Evolutionary conservation across 1,140 invertebrate genomes (phyloP).

Genomic region (Teleogryllus occipitalis): DNA sequence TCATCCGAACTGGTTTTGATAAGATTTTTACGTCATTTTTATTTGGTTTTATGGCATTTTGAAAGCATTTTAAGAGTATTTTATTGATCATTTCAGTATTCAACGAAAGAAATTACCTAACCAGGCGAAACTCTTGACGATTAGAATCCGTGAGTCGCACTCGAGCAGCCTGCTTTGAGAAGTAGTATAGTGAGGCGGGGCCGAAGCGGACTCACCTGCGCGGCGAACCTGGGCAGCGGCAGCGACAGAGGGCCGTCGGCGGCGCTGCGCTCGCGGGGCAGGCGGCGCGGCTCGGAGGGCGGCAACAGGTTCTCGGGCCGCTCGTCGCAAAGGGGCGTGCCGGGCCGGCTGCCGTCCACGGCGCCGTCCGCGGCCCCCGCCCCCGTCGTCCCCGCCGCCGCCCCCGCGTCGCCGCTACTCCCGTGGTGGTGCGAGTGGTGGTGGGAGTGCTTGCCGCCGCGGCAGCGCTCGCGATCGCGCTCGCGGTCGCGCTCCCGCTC

Average conservation of each 20-base stretch:
- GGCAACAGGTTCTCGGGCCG: constrained; percentile 58
- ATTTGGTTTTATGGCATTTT: too few relatives aligned
- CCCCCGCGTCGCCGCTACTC: constrained; percentile 15
- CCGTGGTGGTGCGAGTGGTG: constrained; percentile 35
- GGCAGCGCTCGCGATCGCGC: constrained; percentile 26
- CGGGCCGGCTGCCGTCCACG: constrained; percentile 57
- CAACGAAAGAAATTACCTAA: too few relatives aligned
- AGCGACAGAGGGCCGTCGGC: constrained; percentile 62
- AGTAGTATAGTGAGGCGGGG: too few relatives aligned
- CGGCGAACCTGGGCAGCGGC: constrained; percentile 76
- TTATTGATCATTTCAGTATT: too few relatives aligned
- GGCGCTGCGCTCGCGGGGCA: constrained; percentile 47
- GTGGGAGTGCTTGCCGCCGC: constrained; percentile 20
- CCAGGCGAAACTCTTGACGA: too few relatives aligned
- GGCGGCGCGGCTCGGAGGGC: constrained; percentile 59
- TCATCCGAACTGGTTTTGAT: too few relatives aligned
- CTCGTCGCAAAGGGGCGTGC: constrained; percentile 76
- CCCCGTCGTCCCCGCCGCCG: constrained; percentile 29
- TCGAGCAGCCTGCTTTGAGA: too few relatives aligned
- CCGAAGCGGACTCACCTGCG: constrained; percentile 38
- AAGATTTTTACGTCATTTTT: too few relatives aligned
- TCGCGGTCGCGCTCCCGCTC: constrained; percentile 9
- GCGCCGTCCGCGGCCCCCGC: constrained; percentile 36
- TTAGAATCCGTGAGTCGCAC: too few relatives aligned
- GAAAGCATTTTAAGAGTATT: too few relatives aligned